Evolutionary conservation across 2,888 invertebrate genomes (phyloP), one percentile per base, ranked within the genome.

Genomic region (Dynastes hyllus): DNA sequence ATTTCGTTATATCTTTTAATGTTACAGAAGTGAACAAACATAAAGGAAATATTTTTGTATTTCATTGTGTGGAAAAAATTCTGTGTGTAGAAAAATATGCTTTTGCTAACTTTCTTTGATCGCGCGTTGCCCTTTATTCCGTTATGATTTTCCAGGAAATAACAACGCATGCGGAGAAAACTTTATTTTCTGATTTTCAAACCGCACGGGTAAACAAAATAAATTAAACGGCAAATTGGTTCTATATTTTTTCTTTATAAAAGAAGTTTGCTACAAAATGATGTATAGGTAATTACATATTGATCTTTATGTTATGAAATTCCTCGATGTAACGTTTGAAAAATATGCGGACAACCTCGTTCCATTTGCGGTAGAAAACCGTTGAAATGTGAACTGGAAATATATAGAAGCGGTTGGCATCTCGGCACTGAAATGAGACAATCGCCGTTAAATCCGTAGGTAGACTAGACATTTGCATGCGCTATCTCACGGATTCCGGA

Each of bases 401-500:
- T 16, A 40, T 66, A 16, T 16, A 40, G 53, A n/a, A 37, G 55
- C 55, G 55, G 32, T 80, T 83, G 13, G 53, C n/a, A n/a, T n/a
- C 45, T 45, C 16, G n/a, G 53, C 16, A 4, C n/a, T 53, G n/a
- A 16, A 53, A 53, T 16, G 53, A 71, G 55, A 32, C 40, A n/a
- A 73, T 58, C 16, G 45, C 22, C 40, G 58, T 81, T 73, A 61
- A 40, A 58, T 61, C 82, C 79, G 53, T 75, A 71, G 79, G 71
- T 80, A 76, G 81, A 83, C 83, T 80, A 70, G 81, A 81, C 82
- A 83, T 84, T 84, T 84, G 81, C 83, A 82, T 83, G 81, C 82
- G 81, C 82, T 84, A 84, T 84, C 83, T 80, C 82, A 78, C 81
- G 82, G 82, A 83, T 84, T 82, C 83, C 81, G 84, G 82, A 84